Evolutionary conservation across 2,888 invertebrate genomes (phyloP).

Genomic region (Cheilosia scutellata): DNA sequence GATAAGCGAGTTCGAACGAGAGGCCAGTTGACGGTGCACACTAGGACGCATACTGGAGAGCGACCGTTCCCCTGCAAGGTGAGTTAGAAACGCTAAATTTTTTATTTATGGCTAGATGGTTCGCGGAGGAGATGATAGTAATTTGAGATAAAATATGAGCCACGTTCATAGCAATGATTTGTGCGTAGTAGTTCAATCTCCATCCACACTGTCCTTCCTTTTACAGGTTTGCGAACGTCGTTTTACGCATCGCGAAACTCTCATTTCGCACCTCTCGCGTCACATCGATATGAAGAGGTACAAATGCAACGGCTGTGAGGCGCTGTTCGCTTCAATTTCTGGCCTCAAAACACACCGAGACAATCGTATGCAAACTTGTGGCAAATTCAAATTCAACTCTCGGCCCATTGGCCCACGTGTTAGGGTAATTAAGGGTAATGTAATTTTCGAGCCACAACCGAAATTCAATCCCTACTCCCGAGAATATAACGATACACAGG

Average conservation of each 20-base stretch:
- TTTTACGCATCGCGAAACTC: conserved; percentile 82
- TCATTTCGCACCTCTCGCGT: conserved; percentile 82
- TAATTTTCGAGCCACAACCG: conserved; percentile 81
- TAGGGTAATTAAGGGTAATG: conserved; percentile 81
- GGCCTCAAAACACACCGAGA: conserved; percentile 81
- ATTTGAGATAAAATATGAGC: no score
- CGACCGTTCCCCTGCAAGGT: conserved; percentile 82
- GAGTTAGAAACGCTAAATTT: conserved; percentile 18
- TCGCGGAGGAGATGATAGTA: no score
- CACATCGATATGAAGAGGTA: conserved; percentile 83
- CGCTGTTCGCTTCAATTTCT: conserved; percentile 82
- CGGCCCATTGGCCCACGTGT: conserved; percentile 82
- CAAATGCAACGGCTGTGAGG: conserved; percentile 82
- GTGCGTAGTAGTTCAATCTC: neutral
- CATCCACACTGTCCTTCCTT: neutral
- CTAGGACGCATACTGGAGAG: conserved; percentile 82
- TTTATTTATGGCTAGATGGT: neutral
- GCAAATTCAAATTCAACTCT: conserved; percentile 80
- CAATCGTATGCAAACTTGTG: conserved; percentile 81
- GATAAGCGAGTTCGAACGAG: conserved; percentile 82
- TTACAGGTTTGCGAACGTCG: conserved; percentile 80
- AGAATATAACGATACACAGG: neutral
- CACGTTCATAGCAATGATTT: no score
- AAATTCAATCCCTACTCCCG: conserved; percentile 79
- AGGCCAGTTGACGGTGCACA: conserved; percentile 82